A percentile compares a stretch with the other conserved stretches of the same genome.
phyloP scores from a whole-genome alignment of 2,113 vertebrate species.

The Bubo bubo region DNA sequence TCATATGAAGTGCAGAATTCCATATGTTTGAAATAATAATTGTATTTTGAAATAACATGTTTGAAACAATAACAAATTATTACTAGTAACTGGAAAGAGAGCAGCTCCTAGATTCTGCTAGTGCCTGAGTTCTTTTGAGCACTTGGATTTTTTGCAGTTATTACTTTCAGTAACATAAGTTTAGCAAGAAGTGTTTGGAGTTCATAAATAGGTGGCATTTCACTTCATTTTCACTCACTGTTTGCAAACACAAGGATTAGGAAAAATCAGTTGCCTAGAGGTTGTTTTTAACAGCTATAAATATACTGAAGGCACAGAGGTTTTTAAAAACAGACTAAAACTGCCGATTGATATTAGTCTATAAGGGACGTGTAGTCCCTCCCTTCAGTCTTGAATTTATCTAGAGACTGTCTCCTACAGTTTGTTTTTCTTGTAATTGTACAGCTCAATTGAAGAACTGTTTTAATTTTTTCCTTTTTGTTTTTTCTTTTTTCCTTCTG shows the following conservation, averaged over 20 bases:
- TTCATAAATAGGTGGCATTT: neutral
- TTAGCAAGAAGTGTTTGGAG: neutral
- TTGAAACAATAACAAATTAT: neutral
- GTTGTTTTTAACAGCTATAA: neutral
- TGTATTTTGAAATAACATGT: neutral
- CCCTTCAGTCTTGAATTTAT: neutral
- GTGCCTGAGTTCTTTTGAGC: neutral
- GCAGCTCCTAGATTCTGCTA: neutral
- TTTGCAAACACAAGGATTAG: neutral
- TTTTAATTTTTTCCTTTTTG: fast-evolving
- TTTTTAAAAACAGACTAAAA: neutral
- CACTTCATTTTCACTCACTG: neutral
- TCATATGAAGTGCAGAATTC: neutral
- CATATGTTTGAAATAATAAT: neutral
- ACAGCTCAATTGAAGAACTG: neutral
- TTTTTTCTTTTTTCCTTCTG: neutral
- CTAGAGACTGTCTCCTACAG: neutral
- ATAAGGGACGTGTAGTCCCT: neutral
- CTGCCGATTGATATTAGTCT: neutral
- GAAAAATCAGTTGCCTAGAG: neutral
- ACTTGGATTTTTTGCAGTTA: neutral
- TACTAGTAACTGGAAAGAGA: neutral
- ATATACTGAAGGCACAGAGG: neutral
- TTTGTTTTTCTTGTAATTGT: neutral
- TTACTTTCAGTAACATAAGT: neutral